Evolutionary conservation across 2,113 vertebrate genomes (phyloP), one percentile per base, ranked within the genome.

Genomic region (Lepidothrix coronata): DNA sequence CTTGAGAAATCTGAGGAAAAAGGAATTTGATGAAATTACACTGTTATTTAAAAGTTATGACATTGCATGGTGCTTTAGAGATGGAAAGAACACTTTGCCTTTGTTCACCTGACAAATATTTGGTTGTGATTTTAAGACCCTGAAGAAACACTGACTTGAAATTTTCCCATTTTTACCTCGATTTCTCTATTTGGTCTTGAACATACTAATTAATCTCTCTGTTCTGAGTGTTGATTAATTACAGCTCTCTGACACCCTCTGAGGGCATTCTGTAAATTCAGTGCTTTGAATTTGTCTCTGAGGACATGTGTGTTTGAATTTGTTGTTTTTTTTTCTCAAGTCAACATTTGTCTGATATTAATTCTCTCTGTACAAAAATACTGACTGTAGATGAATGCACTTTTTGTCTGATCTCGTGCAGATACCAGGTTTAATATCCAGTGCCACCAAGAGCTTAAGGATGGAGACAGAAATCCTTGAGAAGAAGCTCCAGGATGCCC

Each of bases 391-490:
- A 79, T 73, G 76, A 89, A 96, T 19, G 17, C 20, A 37, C 23
- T 33, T 58, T 88, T 89, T 97, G 17, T 88, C 91, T 88, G 12
- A 14, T 67, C 61, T 46, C 19, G 46, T 95, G 87, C 96, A 99
- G 98, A 97, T 99, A 76, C 94, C 98, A 59, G 91, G 94, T n/a
- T 92, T 98, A 70, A 97, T 99, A 77, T 88, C 96, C 73, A 95
- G 76, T 7, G 97, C 98, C 65, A 97, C 97, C 41, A 97, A 77
- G 52, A 97, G 97, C 41, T 93, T 98, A 31, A 97, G 94, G 59
- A 94, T 92, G 89, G 97, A 99, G 96, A 89, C 98, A 1, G 92
- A 94, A 31, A 39, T 80, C 30, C 97, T 99, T 89, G 97, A 98
- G 75, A 98, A 95, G 80, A 97, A 97, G 46, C 96, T 99, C 39